Evolutionary conservation across 2,113 vertebrate species (phyloP).

Genomic region (Aptenodytes patagonicus): DNA sequence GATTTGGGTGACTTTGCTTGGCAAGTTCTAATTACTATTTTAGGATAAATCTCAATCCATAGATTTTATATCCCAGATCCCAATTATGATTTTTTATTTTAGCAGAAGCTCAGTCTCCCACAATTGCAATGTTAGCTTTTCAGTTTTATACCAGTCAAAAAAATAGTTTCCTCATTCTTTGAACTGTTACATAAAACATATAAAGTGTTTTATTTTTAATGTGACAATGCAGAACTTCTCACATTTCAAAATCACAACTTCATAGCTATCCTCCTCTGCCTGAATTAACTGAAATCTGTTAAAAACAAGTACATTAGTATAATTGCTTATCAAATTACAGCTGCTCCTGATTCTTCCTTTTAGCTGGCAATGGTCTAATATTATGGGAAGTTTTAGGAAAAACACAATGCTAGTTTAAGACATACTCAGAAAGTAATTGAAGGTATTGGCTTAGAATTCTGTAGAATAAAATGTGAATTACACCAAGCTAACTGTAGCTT

Average conservation of each 20-base stretch:
- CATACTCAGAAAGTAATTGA: background rate
- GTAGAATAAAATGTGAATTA: background rate
- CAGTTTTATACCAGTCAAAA: background rate
- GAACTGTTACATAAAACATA: background rate
- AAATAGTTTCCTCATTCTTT: background rate
- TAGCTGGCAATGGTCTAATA: background rate
- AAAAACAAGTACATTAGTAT: background rate
- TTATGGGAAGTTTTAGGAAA: background rate
- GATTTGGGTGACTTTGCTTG: background rate
- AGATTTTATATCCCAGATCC: background rate
- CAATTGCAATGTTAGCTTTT: background rate
- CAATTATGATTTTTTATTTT: background rate
- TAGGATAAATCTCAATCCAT: background rate
- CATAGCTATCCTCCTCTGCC: background rate
- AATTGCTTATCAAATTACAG: background rate
- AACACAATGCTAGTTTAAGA: background rate
- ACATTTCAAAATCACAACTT: background rate
- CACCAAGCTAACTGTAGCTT: background rate
- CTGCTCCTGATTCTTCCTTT: background rate
- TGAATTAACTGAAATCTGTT: background rate
- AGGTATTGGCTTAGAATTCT: background rate
- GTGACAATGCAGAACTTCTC: background rate
- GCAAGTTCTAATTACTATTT: background rate
- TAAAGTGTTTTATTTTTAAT: background rate
- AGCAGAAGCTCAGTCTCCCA: background rate